Evolutionary conservation across 2,113 vertebrate species (phyloP).

Genomic region (Sebastes fasciatus): DNA sequence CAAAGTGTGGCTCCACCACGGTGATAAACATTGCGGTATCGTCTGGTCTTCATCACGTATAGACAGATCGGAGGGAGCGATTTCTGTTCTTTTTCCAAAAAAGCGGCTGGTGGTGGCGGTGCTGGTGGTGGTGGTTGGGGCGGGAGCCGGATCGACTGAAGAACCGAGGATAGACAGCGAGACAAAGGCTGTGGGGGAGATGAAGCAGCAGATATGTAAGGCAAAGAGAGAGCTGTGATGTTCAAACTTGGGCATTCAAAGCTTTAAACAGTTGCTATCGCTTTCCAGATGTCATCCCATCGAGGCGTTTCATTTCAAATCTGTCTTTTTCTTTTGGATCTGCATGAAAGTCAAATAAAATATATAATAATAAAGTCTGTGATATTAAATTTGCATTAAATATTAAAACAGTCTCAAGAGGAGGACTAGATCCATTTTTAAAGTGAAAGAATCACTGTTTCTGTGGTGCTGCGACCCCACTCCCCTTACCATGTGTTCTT

Average conservation of each 20-base stretch:
- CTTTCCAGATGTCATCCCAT: conserved; percentile 42
- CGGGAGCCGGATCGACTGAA: conserved; percentile 25
- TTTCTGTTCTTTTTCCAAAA: conserved; percentile 40
- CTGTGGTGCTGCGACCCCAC: conserved; percentile 12
- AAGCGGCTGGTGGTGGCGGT: neutral
- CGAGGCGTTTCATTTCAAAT: conserved; percentile 37
- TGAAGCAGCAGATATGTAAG: conserved; percentile 47
- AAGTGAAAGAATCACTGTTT: conserved; percentile 35
- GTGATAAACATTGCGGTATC: conserved; percentile 58
- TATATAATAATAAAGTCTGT: neutral
- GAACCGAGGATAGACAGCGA: conserved; percentile 41
- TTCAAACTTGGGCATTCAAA: conserved; percentile 57
- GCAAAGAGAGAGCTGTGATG: conserved; percentile 44
- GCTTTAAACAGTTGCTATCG: conserved; percentile 41
- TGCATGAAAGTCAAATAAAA: conserved; percentile 13
- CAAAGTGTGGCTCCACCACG: conserved; percentile 54
- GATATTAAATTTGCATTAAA: conserved; percentile 61
- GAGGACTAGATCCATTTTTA: conserved; percentile 42
- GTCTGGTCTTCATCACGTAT: conserved; percentile 45
- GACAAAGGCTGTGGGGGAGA: conserved; percentile 53
- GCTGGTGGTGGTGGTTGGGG: neutral
- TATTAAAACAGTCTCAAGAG: conserved; percentile 57
- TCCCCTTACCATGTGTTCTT: conserved; percentile 26
- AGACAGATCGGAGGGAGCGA: conserved; percentile 55
- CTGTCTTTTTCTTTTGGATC: conserved; percentile 29